Percentiles rank a stretch among this genome's conserved stretches.
Conservation (phyloP, 2,888 invertebrate genomes). For the Diadegma fenestrale region DNA sequence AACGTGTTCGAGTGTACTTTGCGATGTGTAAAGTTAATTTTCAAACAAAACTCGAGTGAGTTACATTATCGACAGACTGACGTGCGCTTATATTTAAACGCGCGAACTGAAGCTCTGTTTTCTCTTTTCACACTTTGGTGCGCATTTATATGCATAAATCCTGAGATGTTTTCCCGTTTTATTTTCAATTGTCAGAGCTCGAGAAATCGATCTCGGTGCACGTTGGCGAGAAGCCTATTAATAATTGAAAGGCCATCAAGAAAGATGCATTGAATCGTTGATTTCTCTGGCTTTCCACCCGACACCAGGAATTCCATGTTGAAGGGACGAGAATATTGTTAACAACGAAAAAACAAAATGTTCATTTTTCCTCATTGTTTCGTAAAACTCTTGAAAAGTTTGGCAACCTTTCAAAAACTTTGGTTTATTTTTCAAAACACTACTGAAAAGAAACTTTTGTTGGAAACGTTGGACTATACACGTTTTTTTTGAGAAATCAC, state of each 20-base stretch:
- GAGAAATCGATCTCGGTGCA: constrained; percentile 18
- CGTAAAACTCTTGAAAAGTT: not conserved
- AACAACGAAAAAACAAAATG: not conserved
- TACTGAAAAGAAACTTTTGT: too few relatives aligned
- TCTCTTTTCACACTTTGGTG: not conserved
- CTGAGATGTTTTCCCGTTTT: constrained; percentile 24
- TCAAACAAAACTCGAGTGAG: not conserved
- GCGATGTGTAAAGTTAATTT: not conserved
- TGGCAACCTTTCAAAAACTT: not conserved
- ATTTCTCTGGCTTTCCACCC: not conserved
- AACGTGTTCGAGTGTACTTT: not conserved
- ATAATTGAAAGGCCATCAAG: constrained; percentile 49
- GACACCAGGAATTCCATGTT: not conserved
- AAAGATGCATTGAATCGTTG: constrained; percentile 33
- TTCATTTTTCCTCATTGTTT: not conserved
- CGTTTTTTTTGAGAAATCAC: too few relatives aligned
- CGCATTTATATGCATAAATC: not conserved
- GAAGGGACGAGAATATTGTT: not conserved
- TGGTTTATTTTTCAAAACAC: too few relatives aligned
- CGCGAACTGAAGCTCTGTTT: not conserved
- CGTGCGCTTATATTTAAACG: constrained; percentile 20
- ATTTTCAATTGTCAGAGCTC: not conserved
- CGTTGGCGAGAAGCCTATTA: constrained; percentile 18
- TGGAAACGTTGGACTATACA: too few relatives aligned
- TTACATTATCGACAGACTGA: not conserved